phyloP scores from a whole-genome alignment of 2,888 invertebrate genomes.

The Caenorhabditis zanzibari region DNA sequence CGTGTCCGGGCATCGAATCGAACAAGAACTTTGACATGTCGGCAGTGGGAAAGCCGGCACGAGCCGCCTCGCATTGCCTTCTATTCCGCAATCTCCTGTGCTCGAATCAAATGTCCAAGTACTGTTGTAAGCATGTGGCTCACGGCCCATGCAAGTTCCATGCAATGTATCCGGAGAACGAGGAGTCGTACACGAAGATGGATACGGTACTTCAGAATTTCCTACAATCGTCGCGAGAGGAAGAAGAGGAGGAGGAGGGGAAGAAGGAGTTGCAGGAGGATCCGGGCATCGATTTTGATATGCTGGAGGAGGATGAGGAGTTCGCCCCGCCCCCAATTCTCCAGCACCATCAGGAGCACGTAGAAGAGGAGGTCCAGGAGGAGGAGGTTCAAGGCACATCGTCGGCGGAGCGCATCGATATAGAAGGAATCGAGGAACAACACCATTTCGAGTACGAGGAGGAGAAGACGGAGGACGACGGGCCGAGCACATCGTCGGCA shows the following conservation, averaged over 20 bases:
- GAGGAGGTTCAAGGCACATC: neutral
- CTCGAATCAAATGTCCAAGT: conserved; percentile 62
- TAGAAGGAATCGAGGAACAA: conserved; percentile 24
- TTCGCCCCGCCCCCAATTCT: neutral
- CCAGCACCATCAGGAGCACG: neutral
- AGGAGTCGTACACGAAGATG: conserved; percentile 61
- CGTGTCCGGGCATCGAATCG: conserved; percentile 37
- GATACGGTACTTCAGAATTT: conserved; percentile 33
- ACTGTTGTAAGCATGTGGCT: conserved; percentile 60
- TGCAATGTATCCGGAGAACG: conserved; percentile 47
- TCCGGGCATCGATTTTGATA: neutral
- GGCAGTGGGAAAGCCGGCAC: conserved; percentile 27
- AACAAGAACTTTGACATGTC: conserved; percentile 33
- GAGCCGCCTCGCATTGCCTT: conserved; percentile 39
- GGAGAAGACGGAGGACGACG: neutral
- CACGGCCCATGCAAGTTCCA: conserved; percentile 60
- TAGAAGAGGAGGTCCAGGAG: neutral
- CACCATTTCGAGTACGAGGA: neutral
- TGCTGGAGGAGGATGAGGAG: conserved; percentile 2
- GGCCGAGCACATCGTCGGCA: too few relatives aligned
- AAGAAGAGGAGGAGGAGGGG: conserved; percentile 12
- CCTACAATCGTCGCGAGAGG: conserved; percentile 12
- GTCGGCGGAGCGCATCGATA: conserved; percentile 11
- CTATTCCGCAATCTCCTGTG: conserved; percentile 65
- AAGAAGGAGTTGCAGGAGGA: neutral